A percentile compares a stretch with the other conserved stretches of the same genome.
These are phyloP conservation scores for Siniperca undulata DNA, from an alignment of 2,797 vertebrate species.

Conservation along the genomic window DNA sequence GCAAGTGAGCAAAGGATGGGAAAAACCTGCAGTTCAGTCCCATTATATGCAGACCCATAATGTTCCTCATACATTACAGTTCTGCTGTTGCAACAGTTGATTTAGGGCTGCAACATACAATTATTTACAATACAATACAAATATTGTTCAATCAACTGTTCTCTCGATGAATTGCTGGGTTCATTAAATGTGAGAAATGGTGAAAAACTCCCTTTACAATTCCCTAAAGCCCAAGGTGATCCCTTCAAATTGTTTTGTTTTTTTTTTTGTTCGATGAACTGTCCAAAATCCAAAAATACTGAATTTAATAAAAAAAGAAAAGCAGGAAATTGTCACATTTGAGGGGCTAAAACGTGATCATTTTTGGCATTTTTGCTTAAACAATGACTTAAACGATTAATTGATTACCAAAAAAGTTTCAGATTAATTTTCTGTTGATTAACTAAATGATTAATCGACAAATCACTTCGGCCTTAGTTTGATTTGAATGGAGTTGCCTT, in stretches of 20 bases:
- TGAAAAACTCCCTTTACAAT: neutral
- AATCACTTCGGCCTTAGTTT: neutral
- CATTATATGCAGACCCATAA: neutral
- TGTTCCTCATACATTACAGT: too few relatives aligned
- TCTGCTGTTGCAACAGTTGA: neutral
- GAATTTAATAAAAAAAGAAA: neutral
- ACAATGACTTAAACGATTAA: neutral
- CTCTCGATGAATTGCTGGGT: neutral
- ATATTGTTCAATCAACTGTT: neutral
- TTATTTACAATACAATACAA: neutral
- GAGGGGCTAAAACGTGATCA: neutral
- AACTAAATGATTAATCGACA: too few relatives aligned
- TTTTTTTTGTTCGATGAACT: neutral
- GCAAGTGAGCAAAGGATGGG: neutral
- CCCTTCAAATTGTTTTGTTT: neutral
- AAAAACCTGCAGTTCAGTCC: slow-evolving; percentile 5
- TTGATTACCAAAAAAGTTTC: neutral
- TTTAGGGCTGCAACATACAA: neutral
- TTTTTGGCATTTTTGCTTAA: neutral
- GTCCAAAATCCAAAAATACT: neutral
- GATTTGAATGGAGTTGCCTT: neutral
- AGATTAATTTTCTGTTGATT: neutral
- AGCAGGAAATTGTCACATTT: neutral
- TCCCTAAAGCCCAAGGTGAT: neutral
- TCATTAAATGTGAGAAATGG: neutral